Evolutionary conservation across 2,888 invertebrate species (phyloP), one percentile per base, ranked within the genome.

Genomic region (Mystacides longicornis): DNA sequence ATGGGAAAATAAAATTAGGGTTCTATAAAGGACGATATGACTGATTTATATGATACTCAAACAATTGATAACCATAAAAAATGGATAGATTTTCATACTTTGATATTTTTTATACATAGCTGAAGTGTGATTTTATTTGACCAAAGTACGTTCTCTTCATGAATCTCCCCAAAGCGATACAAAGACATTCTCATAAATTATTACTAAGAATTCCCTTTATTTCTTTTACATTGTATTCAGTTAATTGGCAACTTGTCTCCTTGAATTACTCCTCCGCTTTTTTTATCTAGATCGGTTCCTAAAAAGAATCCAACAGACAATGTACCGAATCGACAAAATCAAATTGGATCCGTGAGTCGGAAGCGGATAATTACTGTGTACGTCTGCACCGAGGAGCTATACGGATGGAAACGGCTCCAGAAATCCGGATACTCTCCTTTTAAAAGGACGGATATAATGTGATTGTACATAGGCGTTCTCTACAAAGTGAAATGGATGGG

Each of bases 281-380:
- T 37, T 37, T 37, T 37, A 37, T 37, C 37, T 3, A 37, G 37
- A 37, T 37, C 37, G 14, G 14, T 37, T 3, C 16, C 14, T 37
- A 37, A 37, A 37, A 37, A 37, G 37, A n/a, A n/a, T 18, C 7
- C n/a, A 47, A 52, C 47, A 47, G 27, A 33, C 49, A 23, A 49
- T 45, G 43, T 33, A 23, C 27, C n/a, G 50, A 45, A 52, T 33
- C 46, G 42, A 33, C 45, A 52, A 47, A 54, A 54, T 54, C 50
- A 45, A 54, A 54, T 54, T 45, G 31, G 49, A 43, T 27, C 23
- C 43, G 4, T 19, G 46, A 20, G 21, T 49, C 59, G 57, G 60
- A 60, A 60, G 53, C 60, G 57, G 57, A 60, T 60, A 60, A 60
- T 58, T 60, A 60, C 53, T 53, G 50, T 48, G 50, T 43, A 43